These are phyloP conservation scores for Pantherophis guttatus DNA, from an alignment of 2,113 vertebrate species.

Conservation along the genomic window DNA sequence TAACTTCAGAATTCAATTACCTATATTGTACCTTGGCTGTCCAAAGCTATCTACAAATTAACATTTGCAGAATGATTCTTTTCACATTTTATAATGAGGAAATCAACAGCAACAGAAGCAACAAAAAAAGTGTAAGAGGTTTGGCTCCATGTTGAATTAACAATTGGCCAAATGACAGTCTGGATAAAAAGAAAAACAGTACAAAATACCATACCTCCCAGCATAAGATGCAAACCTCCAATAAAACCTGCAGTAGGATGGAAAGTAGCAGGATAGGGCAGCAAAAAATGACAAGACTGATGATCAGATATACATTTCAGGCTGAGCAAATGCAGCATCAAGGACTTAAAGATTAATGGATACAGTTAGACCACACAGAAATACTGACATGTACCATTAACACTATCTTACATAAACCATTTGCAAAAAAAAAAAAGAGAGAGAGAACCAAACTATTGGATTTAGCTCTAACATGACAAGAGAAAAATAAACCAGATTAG, in stretches of 20 bases:
- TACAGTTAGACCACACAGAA: background rate
- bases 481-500: background rate
- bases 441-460: background rate
- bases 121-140: conserved; percentile 9
- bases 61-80: conserved; percentile 18
- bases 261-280: background rate
- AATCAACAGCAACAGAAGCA: background rate
- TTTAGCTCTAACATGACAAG: background rate
- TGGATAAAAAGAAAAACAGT: conserved; percentile 10
- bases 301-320: background rate
- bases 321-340: background rate
- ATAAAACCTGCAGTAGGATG: background rate
- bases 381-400: background rate
- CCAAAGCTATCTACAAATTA: conserved; percentile 20
- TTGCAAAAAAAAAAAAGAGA: background rate
- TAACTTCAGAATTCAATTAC: conserved; percentile 1
- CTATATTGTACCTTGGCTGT: background rate
- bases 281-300: background rate
- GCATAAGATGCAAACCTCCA: background rate
- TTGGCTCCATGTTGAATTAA: background rate
- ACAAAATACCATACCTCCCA: background rate
- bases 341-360: background rate
- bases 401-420: background rate
- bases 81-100: conserved; percentile 30
- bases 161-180: background rate